Base-by-base conservation (phyloP, 2,797 vertebrate genomes). In the Triplophysa bombifrons region DNA sequence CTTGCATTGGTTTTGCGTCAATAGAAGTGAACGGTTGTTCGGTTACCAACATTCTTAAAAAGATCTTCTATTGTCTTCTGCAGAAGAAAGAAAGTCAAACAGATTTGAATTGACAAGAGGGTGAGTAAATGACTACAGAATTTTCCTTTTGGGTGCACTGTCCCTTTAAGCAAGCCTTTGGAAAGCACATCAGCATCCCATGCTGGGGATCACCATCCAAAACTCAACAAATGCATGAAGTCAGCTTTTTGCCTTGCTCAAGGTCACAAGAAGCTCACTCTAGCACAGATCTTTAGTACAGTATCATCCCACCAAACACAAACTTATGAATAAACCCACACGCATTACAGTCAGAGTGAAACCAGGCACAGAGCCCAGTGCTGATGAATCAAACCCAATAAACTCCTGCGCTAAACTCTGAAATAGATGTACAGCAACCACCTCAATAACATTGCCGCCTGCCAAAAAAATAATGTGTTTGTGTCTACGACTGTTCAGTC, bases 381-480 rank as follows among this genome's bases (percentile, higher is more conserved):
- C 34, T 51, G 53, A 77, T 74, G 81, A 76, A 78, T 63, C 58
- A 78, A 78, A 38, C 76, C 46, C 46, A 63, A 51, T 70, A 78
- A 71, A 71, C 27, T 72, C 12, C 20, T 78, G 53, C 67, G 74
- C 64, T 76, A 65, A 69, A 81, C 56, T 79, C 48, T 69, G 30
- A 71, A 74, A 69, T 48, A 53, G 20, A 82, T 41, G 22, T 74
- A 72, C 67, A 82, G 60, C 65, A 50, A 74, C 66, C 48, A 63
- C 27, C 69, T 51, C 67, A 60, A 82, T 71, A 85, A 80, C 67
- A 80, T 48, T 53, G 10, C 65, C 61, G 79, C 27, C 61, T 53
- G 74, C 22, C 76, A 79, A 76, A 77, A 67, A 80, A 56, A 67
- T 55, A 22, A 76, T 19, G 51, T 72, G 25, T 65, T 38, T 11